These are phyloP conservation scores for Aporophyla lueneburgensis DNA, from an alignment of 2,888 invertebrate species.

Conservation along the genomic window DNA sequence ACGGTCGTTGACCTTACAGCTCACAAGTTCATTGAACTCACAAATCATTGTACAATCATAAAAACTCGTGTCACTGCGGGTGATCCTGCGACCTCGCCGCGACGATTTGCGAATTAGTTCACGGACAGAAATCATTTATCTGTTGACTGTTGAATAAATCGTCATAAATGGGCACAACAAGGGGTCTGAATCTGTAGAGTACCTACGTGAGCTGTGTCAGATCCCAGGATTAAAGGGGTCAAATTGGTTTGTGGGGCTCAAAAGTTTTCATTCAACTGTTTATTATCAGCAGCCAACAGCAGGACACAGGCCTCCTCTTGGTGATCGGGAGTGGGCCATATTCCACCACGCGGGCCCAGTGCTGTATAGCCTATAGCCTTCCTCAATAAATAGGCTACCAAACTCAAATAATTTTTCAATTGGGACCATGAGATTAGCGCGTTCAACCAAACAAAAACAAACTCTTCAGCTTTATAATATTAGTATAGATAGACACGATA, in stretches of 20 bases:
- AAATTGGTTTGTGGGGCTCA: not conserved
- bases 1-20: too few species aligned
- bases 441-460: too few species aligned
- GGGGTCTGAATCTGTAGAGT: constrained; percentile 1
- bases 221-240: constrained; percentile 5
- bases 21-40: constrained; percentile 10
- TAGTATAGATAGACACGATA: too few species aligned
- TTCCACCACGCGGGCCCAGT: too few species aligned
- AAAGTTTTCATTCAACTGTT: not conserved
- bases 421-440: too few species aligned
- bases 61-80: constrained; percentile 10
- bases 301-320: too few species aligned
- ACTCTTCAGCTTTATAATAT: too few species aligned
- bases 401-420: too few species aligned
- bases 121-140: constrained; percentile 25
- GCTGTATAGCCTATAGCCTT: too few species aligned
- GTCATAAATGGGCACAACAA: not conserved
- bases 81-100: constrained; percentile 22
- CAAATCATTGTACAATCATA: constrained; percentile 18
- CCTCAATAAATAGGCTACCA: too few species aligned
- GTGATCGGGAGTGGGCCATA: too few species aligned
- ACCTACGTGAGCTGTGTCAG: constrained; percentile 21
- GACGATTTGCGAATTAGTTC: constrained; percentile 62
- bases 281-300: too few species aligned
- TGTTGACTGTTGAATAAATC: constrained; percentile 34